phyloP scores from a whole-genome alignment of 2,888 invertebrate genomes.

The Venusia cambrica region DNA sequence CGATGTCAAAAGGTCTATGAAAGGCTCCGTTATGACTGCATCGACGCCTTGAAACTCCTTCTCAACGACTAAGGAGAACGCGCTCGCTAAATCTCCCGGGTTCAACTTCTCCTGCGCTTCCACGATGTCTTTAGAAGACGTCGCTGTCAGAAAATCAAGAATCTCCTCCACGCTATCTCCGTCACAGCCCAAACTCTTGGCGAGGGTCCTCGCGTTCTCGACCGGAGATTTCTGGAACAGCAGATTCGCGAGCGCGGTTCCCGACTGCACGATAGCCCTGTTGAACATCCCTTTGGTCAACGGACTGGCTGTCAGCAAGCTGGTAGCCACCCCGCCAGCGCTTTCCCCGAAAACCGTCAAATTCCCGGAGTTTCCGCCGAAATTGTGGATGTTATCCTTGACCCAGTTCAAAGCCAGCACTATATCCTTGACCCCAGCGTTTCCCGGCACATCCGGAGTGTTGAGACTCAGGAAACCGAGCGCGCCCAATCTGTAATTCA shows the following conservation, averaged over 20 bases:
- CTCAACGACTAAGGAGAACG: constrained; percentile 55
- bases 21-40: constrained; percentile 55
- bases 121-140: constrained; percentile 58
- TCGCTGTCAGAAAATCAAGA: constrained; percentile 56
- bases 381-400: constrained; percentile 62
- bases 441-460: constrained; percentile 70
- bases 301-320: constrained; percentile 61
- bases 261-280: constrained; percentile 67
- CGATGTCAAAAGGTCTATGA: constrained; percentile 56
- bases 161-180: constrained; percentile 56
- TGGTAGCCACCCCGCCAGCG: constrained; percentile 51
- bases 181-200: constrained; percentile 56
- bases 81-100: constrained; percentile 30
- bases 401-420: constrained; percentile 64
- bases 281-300: constrained; percentile 55
- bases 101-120: constrained; percentile 45
- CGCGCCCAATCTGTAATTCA: constrained; percentile 77
- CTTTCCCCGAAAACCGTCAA: constrained; percentile 68
- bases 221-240: constrained; percentile 53
- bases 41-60: constrained; percentile 66
- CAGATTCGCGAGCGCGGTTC: constrained; percentile 47
- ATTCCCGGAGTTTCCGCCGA: constrained; percentile 68
- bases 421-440: constrained; percentile 70
- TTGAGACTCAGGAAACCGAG: constrained; percentile 67
- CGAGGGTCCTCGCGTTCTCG: constrained; percentile 53